Evolutionary conservation across 2,888 invertebrate genomes (phyloP), one percentile per base, ranked within the genome.

Genomic region (Cheilosia grossa): DNA sequence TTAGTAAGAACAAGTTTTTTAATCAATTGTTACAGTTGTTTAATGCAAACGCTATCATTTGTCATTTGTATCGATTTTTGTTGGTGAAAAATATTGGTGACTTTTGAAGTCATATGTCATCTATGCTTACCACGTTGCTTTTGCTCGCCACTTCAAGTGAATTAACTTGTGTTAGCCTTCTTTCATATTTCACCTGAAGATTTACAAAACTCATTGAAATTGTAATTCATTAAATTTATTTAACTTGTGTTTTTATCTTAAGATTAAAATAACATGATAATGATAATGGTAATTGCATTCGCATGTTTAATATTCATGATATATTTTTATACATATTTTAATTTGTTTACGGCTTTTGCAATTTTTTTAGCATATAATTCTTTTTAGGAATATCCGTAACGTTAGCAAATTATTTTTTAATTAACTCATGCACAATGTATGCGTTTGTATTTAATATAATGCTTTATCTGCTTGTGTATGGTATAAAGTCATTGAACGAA

Each of bases 181-280:
- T 33, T 33, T 1, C 10, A 3, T 10, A 10, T 10, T 33, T 33
- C 10, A 10, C 37, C 10, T 3, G 3, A 13, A 37, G 13, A 37
- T 37, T 37, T 1, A 44, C 5, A 17, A n/a, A 44, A 47, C 6
- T 19, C 19, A 7, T 2, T 19, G 2, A 33, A 40, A 33, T 59
- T 81, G 53, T 82, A 70, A 74, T 75, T 82, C 59, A 74, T 74
- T 74, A 64, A 83, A 66, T 83, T 83, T 80, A 83, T 83, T 83
- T 80, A 83, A 83, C 83, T 80, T 58, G 73, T 42, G 21, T 30
- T 82, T 82, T 58, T 67, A 40, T 40, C 83, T 83, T 83, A 83
- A 54, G 74, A 83, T 83, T 83, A 83, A 80, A 75, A 80, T 83
- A 83, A 83, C 83, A 83, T 83, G 83, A 75, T 80, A 70, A 83